Evolutionary conservation across 2,113 vertebrate species (phyloP).

Genomic region (Apodemus speciosus): DNA sequence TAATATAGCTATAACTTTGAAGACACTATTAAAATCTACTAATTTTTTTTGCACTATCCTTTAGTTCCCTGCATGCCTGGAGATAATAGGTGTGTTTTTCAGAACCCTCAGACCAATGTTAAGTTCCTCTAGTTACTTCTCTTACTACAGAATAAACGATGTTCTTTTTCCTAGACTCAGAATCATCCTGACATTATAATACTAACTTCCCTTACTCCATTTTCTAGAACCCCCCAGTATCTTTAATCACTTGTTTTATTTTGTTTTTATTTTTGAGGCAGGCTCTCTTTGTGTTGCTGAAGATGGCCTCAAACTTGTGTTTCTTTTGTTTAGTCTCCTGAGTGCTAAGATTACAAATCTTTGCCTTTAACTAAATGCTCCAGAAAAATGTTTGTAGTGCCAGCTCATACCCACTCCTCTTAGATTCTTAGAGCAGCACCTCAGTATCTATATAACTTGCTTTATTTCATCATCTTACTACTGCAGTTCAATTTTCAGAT

Average conservation of each 20-base stretch:
- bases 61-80: not conserved
- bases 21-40: slow-evolving; percentile 37
- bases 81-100: slow-evolving; percentile 34
- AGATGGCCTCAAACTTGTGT: not conserved
- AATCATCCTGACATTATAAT: slow-evolving; percentile 5
- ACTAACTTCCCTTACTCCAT: slow-evolving; percentile 27
- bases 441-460: slow-evolving; percentile 13
- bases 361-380: slow-evolving; percentile 27
- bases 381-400: not conserved
- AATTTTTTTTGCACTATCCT: not conserved
- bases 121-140: slow-evolving; percentile 18
- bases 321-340: not conserved
- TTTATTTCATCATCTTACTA: slow-evolving; percentile 24
- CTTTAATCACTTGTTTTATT: slow-evolving; percentile 30
- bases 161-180: slow-evolving; percentile 24
- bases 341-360: not conserved
- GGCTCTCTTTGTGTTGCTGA: not conserved
- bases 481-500: slow-evolving; percentile 34
- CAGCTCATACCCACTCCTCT: not conserved
- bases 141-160: slow-evolving; percentile 4
- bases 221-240: not conserved
- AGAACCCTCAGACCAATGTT: not conserved
- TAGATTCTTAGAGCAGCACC: slow-evolving; percentile 8
- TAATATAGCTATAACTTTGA: slow-evolving; percentile 11
- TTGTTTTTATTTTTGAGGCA: not conserved